phyloP scores from a whole-genome alignment of 2,797 vertebrate species.

The Amazona finschi region DNA sequence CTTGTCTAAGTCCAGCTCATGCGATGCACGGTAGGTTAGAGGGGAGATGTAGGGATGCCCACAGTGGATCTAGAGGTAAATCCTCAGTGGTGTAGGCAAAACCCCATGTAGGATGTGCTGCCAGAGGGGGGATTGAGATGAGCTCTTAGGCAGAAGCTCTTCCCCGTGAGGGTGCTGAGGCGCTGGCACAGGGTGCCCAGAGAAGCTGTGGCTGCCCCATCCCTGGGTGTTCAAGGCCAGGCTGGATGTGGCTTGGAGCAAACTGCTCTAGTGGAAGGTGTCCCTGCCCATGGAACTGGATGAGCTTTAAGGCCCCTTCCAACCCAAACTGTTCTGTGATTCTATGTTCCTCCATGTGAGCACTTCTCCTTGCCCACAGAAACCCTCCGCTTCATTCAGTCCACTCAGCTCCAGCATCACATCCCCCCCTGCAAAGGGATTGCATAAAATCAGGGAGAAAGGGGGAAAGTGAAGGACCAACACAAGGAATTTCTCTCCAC shows the following conservation, averaged over 20 bases:
- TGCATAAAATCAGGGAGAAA: neutral
- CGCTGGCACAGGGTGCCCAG: no score
- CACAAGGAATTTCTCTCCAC: neutral
- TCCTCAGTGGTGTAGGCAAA: neutral
- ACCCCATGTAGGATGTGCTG: neutral
- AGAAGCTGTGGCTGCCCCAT: neutral
- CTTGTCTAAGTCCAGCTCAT: neutral
- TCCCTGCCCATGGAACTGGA: neutral
- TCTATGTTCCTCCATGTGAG: neutral
- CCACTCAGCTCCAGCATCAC: fast-evolving
- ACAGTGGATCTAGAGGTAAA: neutral
- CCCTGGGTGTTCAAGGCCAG: neutral
- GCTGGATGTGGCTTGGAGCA: neutral
- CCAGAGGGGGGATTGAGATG: neutral
- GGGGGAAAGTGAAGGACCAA: neutral
- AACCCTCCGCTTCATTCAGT: neutral
- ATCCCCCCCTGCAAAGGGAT: neutral
- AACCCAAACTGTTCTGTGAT: neutral
- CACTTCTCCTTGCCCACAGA: neutral
- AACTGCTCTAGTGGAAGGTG: fast-evolving
- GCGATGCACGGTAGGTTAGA: fast-evolving
- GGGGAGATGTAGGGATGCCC: fast-evolving
- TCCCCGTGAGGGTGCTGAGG: neutral
- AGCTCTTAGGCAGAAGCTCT: neutral
- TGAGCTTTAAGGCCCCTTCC: neutral